Evolutionary conservation across 1,140 invertebrate species (phyloP).

Genomic region (Pinna nobilis): DNA sequence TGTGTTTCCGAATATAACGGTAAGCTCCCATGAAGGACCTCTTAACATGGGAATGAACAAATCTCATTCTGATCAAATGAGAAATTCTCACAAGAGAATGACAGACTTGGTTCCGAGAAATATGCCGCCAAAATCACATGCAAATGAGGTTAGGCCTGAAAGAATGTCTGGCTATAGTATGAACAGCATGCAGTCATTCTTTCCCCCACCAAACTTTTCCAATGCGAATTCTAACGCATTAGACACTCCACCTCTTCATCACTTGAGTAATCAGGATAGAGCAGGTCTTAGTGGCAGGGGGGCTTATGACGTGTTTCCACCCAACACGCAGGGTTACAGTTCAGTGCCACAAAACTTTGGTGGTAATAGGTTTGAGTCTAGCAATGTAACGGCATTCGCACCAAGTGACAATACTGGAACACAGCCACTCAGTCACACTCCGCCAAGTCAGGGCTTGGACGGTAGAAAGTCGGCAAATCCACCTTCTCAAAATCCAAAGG

Average conservation of each 20-base stretch:
- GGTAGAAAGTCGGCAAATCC: constrained; percentile 57
- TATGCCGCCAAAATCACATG: constrained; percentile 25
- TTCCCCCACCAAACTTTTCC: constrained; percentile 41
- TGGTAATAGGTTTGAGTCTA: constrained; percentile 47
- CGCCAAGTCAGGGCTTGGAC: constrained; percentile 42
- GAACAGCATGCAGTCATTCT: constrained; percentile 46
- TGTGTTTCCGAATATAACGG: constrained; percentile 43
- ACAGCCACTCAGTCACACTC: constrained; percentile 56
- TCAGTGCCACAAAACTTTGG: constrained; percentile 31
- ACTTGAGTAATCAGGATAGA: constrained; percentile 43
- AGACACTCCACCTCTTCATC: constrained; percentile 50
- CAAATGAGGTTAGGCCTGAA: constrained; percentile 11
- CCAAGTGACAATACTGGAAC: constrained; percentile 43
- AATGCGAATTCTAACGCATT: constrained; percentile 39
- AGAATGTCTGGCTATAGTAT: constrained; percentile 31
- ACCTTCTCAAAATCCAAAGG: constrained; percentile 40
- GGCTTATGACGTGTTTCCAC: constrained; percentile 45
- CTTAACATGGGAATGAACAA: constrained; percentile 35
- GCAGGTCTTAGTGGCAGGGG: constrained; percentile 12
- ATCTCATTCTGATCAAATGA: constrained; percentile 36
- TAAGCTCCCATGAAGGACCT: constrained; percentile 24
- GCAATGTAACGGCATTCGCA: constrained; percentile 39
- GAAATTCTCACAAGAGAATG: constrained; percentile 42
- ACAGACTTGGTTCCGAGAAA: constrained; percentile 28
- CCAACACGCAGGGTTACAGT: constrained; percentile 50